Percentiles rank a stretch among this genome's conserved stretches.
These are phyloP conservation scores for Achroia grisella DNA, from an alignment of 1,140 invertebrate species.

Conservation along the genomic window DNA sequence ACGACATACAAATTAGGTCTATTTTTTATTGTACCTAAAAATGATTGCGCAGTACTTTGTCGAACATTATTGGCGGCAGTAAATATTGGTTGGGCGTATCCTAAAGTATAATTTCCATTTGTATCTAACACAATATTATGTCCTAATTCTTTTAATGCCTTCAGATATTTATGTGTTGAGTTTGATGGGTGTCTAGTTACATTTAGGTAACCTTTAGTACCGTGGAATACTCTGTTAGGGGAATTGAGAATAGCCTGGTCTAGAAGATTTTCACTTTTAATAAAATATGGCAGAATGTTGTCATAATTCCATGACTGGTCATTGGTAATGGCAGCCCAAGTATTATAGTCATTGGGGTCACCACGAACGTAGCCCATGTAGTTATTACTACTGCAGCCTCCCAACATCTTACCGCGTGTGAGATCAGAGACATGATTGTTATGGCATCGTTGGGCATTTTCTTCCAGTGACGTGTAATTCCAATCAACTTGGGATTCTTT, in stretches of 20 bases:
- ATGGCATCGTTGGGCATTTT: background rate
- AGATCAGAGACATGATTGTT: background rate
- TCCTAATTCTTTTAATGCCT: constrained; percentile 7
- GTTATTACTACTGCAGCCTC: constrained; percentile 6
- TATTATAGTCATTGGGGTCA: constrained; percentile 7
- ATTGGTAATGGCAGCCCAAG: constrained; percentile 6
- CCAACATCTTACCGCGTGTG: constrained; percentile 8
- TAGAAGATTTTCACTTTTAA: background rate
- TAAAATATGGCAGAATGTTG: constrained; percentile 1
- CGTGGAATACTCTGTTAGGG: constrained; percentile 2
- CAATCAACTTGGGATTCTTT: background rate
- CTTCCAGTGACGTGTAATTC: background rate
- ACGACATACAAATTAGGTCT: constrained; percentile 70
- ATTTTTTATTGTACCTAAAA: constrained; percentile 69
- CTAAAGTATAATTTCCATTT: constrained; percentile 5
- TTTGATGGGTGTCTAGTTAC: constrained; percentile 1
- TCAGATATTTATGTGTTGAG: constrained; percentile 1
- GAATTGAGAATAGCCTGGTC: background rate
- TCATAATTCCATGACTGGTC: constrained; percentile 13
- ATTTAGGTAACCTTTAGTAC: constrained; percentile 5
- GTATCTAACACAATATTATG: constrained; percentile 1
- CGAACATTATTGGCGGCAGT: constrained; percentile 4
- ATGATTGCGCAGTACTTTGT: constrained; percentile 75
- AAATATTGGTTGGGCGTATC: background rate
- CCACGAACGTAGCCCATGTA: constrained; percentile 11